Percentiles rank a stretch among this genome's conserved stretches.
Evolutionary conservation across 2,888 invertebrate genomes (phyloP).

Genomic region (Phymatocera aterrima): DNA sequence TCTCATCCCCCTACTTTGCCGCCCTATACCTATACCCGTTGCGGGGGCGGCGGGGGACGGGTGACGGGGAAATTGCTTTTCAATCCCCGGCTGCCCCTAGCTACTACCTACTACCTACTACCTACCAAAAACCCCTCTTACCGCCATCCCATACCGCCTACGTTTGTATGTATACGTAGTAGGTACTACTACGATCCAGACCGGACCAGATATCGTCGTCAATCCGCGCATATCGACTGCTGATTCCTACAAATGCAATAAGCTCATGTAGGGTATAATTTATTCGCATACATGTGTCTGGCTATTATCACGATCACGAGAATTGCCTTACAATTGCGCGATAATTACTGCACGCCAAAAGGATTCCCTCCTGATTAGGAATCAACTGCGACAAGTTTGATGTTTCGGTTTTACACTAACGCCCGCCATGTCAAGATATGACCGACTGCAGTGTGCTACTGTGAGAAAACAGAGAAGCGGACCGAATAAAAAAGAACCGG

Average conservation of each 20-base stretch:
- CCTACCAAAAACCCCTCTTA: constrained; percentile 33
- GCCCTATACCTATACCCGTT: not conserved
- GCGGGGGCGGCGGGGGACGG: constrained; percentile 28
- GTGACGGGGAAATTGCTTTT: constrained; percentile 74
- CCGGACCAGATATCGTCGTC: constrained; percentile 36
- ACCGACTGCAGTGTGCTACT: no score
- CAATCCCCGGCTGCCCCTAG: constrained; percentile 71
- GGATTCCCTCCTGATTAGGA: no score
- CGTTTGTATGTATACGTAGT: no score
- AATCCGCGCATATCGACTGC: not conserved
- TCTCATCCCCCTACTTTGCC: not conserved
- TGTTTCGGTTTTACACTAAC: no score
- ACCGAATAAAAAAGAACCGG: no score
- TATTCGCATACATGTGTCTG: not conserved
- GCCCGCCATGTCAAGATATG: no score
- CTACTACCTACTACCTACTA: constrained; percentile 52
- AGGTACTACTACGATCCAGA: constrained; percentile 21
- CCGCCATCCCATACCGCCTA: not conserved
- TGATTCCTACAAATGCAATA: not conserved
- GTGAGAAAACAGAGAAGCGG: no score
- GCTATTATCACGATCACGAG: not conserved
- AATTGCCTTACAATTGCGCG: no score
- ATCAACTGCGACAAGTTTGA: no score
- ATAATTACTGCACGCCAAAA: no score
- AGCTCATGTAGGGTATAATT: no score